phyloP scores from a whole-genome alignment of 2,797 vertebrate species.

The Crypturellus tataupa region DNA sequence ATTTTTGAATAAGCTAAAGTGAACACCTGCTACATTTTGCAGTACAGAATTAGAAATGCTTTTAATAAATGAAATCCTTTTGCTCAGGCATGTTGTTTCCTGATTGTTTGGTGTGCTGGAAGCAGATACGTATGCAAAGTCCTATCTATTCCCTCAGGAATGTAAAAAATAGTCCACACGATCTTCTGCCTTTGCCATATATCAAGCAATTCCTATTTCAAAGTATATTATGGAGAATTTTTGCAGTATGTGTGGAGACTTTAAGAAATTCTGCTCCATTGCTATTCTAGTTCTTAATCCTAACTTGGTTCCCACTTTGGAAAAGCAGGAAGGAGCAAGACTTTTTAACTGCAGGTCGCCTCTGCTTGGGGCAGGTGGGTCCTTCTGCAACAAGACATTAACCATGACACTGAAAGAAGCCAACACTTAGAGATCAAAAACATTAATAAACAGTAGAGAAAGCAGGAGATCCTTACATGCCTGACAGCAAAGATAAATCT shows the following conservation, averaged over 20 bases:
- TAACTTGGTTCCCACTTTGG: background rate
- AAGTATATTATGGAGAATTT: background rate
- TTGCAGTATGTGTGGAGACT: background rate
- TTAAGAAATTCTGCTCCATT: background rate
- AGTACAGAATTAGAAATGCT: background rate
- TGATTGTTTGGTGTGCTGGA: background rate
- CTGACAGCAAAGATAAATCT: background rate
- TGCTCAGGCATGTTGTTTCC: background rate
- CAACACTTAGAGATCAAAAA: background rate
- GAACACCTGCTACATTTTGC: background rate
- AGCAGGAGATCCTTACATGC: background rate
- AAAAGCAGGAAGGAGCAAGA: background rate
- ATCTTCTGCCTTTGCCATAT: background rate
- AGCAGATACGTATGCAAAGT: rapidly evolving
- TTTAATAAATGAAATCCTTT: background rate
- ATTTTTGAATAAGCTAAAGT: background rate
- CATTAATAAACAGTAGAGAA: background rate
- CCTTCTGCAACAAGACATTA: background rate
- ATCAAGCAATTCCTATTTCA: background rate
- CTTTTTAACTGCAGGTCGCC: background rate
- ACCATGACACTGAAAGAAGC: background rate
- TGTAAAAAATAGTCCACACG: background rate
- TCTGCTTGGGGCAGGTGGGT: background rate
- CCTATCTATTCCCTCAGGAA: background rate
- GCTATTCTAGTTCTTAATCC: background rate